Percentiles rank a stretch among this genome's conserved stretches.
These are phyloP conservation scores for Lanistes nyassanus DNA, from an alignment of 1,140 invertebrate species.

Conservation along the genomic window DNA sequence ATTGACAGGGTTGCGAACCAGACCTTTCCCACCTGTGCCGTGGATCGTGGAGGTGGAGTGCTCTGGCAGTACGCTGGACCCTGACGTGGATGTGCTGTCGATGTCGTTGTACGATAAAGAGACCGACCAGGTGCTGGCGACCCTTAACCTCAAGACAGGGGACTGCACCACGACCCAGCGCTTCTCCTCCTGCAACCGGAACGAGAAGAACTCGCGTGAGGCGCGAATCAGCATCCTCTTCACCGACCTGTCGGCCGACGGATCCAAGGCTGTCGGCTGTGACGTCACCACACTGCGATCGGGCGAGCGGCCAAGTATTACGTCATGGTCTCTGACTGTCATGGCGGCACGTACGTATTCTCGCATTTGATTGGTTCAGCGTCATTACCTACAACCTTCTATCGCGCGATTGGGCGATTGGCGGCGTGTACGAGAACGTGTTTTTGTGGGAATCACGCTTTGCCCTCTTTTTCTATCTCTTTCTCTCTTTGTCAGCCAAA, in stretches of 20 bases:
- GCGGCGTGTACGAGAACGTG: too few species aligned
- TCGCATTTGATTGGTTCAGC: background rate
- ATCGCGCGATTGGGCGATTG: too few species aligned
- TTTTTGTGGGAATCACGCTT: too few species aligned
- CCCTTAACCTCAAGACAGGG: constrained; percentile 8
- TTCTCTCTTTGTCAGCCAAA: background rate
- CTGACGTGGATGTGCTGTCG: constrained; percentile 11
- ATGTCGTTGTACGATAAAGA: constrained; percentile 6
- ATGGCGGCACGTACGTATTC: background rate
- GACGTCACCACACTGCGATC: background rate
- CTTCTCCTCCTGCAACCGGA: constrained; percentile 8
- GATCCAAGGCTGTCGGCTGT: background rate
- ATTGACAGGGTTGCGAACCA: constrained; percentile 1
- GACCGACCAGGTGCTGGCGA: background rate
- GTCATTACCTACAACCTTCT: too few species aligned
- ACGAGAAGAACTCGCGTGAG: background rate
- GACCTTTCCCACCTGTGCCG: background rate
- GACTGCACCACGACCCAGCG: constrained; percentile 5
- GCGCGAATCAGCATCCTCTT: constrained; percentile 9
- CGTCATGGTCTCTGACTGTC: background rate
- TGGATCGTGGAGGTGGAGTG: constrained; percentile 13
- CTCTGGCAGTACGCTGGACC: background rate
- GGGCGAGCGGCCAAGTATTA: background rate
- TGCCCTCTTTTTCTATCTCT: background rate
- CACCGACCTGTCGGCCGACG: background rate